These are phyloP conservation scores for Gallinago undulata DNA, from an alignment of 2,113 vertebrate genomes.

Conservation along the genomic window DNA sequence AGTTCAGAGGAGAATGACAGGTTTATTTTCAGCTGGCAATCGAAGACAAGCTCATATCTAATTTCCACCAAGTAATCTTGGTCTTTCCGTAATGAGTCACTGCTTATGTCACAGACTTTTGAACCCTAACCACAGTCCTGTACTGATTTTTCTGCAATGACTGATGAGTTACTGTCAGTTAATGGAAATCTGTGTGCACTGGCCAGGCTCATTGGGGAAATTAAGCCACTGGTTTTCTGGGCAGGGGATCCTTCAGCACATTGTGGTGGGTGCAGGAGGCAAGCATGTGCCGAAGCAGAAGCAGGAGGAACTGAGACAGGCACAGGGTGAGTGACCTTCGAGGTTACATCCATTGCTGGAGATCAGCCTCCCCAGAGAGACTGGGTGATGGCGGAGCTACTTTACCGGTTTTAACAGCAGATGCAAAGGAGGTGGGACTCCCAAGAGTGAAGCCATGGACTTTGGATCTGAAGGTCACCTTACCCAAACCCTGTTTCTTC, in stretches of 20 bases:
- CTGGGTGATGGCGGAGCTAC: not conserved
- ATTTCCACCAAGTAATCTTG: not conserved
- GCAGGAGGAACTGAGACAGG: not conserved
- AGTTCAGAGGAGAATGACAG: not conserved
- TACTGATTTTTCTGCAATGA: not conserved
- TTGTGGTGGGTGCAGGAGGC: not conserved
- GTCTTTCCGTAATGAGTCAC: not conserved
- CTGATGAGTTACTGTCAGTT: not conserved
- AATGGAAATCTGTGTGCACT: not conserved
- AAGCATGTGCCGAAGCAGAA: not conserved
- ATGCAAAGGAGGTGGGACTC: not conserved
- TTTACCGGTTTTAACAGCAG: not conserved
- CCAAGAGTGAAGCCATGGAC: not conserved
- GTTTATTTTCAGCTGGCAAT: not conserved
- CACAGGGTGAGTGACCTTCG: not conserved
- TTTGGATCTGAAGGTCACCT: not conserved
- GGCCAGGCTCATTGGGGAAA: not conserved
- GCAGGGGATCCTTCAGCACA: not conserved
- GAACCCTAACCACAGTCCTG: fast-evolving
- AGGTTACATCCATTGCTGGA: fast-evolving
- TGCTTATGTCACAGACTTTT: not conserved
- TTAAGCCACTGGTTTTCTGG: not conserved
- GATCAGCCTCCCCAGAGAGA: not conserved
- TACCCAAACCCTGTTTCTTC: not conserved
- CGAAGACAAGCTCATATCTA: not conserved